Percentiles rank a stretch among this genome's conserved stretches.
phyloP scores from a whole-genome alignment of 2,113 vertebrate species.

The Brienomyrus brachyistius region DNA sequence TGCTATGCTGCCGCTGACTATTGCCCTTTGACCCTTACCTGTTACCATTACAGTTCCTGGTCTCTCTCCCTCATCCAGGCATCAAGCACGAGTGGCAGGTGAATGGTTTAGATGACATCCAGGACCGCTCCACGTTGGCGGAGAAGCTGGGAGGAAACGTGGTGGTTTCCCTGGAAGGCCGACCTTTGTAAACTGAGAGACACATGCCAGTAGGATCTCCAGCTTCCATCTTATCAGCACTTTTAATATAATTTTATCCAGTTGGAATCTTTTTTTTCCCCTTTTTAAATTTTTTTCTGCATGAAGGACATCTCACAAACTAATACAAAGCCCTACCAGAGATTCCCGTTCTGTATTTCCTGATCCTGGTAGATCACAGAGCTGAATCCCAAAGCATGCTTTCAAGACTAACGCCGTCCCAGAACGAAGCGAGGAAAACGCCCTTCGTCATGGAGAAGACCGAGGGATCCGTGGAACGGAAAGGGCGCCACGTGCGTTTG shows the following conservation, averaged over 20 bases:
- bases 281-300: constrained; percentile 39
- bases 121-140: constrained; percentile 79
- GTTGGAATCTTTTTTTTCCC: constrained; percentile 68
- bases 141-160: constrained; percentile 85
- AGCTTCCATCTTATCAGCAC: constrained; percentile 77
- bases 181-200: constrained; percentile 78
- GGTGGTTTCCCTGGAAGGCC: constrained; percentile 87
- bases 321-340: constrained; percentile 64
- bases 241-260: constrained; percentile 57
- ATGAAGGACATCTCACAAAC: constrained; percentile 78
- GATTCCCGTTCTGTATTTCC: constrained; percentile 72
- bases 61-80: constrained; percentile 60
- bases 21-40: background rate
- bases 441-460: constrained; percentile 19
- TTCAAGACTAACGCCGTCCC: constrained; percentile 68
- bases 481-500: constrained; percentile 53
- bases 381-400: constrained; percentile 68
- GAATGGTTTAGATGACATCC: constrained; percentile 88
- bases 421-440: constrained; percentile 37
- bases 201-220: constrained; percentile 81
- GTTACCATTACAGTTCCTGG: background rate
- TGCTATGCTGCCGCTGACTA: background rate
- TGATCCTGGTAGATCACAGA: constrained; percentile 58
- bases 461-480: constrained; percentile 11
- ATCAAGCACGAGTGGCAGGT: constrained; percentile 95